Conservation (phyloP, 2,113 vertebrate species). For the Anser brachyrhynchus region DNA sequence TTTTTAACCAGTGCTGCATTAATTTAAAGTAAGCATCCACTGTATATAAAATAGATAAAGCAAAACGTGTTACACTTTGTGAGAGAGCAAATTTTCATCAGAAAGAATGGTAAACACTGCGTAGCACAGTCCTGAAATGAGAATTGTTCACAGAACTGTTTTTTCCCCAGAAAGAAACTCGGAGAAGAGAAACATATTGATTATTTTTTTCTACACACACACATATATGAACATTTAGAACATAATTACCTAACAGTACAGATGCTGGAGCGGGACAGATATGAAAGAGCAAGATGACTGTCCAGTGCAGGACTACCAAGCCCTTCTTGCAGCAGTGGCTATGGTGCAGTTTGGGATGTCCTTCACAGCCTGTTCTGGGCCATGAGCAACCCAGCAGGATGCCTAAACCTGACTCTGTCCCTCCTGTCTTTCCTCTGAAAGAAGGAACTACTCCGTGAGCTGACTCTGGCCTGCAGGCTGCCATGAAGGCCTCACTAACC, state of each 20-base stretch:
- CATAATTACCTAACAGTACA: not conserved
- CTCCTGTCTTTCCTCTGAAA: not conserved
- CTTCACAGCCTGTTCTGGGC: not conserved
- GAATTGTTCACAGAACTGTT: not conserved
- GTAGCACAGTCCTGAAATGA: not conserved
- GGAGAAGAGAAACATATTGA: not conserved
- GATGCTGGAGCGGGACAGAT: not conserved
- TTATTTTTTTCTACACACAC: not conserved
- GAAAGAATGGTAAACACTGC: not conserved
- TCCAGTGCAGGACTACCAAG: not conserved
- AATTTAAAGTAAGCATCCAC: not conserved
- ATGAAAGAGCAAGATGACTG: not conserved
- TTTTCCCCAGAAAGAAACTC: not conserved
- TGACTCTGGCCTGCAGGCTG: not conserved
- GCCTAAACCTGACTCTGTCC: not conserved
- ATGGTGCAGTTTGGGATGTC: fast-evolving
- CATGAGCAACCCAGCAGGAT: not conserved
- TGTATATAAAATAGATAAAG: not conserved
- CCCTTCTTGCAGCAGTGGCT: too few relatives aligned
- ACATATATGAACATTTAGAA: not conserved
- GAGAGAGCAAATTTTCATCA: not conserved
- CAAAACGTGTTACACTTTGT: not conserved
- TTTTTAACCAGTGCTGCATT: not conserved
- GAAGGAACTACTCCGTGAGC: not conserved
- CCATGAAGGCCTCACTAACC: not conserved